These are phyloP conservation scores for Dinomys branickii DNA, from an alignment of 2,113 vertebrate genomes.

Conservation along the genomic window DNA sequence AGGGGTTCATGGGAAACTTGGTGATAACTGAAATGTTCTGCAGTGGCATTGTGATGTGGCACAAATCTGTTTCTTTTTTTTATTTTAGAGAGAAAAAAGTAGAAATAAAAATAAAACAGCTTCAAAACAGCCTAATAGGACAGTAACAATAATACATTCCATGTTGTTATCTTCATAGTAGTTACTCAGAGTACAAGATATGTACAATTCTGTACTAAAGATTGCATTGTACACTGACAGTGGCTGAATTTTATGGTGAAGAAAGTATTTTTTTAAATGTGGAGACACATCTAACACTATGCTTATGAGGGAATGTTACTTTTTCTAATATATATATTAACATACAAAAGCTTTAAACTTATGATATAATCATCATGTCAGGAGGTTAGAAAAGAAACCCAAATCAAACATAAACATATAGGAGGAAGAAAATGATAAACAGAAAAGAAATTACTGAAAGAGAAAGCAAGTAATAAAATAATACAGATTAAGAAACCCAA, in stretches of 20 bases:
- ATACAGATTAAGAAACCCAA: not conserved
- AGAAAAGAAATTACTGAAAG: not conserved
- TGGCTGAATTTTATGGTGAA: not conserved
- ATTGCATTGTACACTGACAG: not conserved
- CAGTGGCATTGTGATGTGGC: too few species aligned
- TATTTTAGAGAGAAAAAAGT: not conserved
- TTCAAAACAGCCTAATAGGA: not conserved
- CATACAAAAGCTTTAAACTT: not conserved
- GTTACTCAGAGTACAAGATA: not conserved
- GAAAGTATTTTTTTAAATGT: not conserved
- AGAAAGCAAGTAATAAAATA: not conserved
- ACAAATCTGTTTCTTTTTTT: not conserved
- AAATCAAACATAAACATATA: not conserved
- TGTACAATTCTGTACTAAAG: not conserved
- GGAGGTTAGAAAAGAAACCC: not conserved
- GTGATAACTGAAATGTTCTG: not conserved
- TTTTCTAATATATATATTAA: not conserved
- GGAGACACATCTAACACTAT: not conserved
- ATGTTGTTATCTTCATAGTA: not conserved
- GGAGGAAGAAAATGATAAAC: not conserved
- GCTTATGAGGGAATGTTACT: not conserved
- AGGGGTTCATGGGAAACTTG: not conserved
- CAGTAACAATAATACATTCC: not conserved
- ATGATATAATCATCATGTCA: not conserved
- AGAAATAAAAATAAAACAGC: not conserved